Evolutionary conservation across 2,113 vertebrate species (phyloP).

Genomic region (cattle (Bos taurus)): DNA sequence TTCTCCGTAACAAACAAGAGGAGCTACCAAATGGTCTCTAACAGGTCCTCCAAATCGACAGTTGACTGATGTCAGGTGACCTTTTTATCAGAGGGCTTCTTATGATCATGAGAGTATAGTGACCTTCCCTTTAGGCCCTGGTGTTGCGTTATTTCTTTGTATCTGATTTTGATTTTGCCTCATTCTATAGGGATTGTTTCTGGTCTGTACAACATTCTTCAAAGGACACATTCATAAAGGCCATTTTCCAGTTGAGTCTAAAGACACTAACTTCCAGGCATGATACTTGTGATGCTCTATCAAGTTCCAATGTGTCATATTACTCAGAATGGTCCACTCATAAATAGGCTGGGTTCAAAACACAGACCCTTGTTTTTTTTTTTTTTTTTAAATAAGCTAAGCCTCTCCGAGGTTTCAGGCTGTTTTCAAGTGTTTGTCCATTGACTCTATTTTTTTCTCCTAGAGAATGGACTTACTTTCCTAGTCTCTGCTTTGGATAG

Average conservation of each 20-base stretch:
- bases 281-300: not conserved
- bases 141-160: not conserved
- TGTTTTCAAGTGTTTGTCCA: not conserved
- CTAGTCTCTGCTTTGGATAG: not conserved
- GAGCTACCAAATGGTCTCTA: not conserved
- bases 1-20: not conserved
- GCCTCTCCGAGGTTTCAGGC: not conserved
- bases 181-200: not conserved
- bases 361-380: not conserved
- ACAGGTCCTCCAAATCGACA: not conserved
- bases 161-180: not conserved
- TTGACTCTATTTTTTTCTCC: not conserved
- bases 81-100: not conserved
- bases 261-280: not conserved
- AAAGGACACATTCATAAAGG: not conserved
- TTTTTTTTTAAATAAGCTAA: not conserved
- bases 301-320: not conserved
- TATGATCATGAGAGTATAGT: not conserved
- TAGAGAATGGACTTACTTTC: not conserved
- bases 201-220: not conserved
- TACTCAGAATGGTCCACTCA: not conserved
- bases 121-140: not conserved
- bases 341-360: not conserved
- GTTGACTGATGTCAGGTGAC: not conserved
- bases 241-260: not conserved